Evolutionary conservation across 2,113 vertebrate species (phyloP), one percentile per base, ranked within the genome.

Genomic region (Myrmecobius fasciatus): DNA sequence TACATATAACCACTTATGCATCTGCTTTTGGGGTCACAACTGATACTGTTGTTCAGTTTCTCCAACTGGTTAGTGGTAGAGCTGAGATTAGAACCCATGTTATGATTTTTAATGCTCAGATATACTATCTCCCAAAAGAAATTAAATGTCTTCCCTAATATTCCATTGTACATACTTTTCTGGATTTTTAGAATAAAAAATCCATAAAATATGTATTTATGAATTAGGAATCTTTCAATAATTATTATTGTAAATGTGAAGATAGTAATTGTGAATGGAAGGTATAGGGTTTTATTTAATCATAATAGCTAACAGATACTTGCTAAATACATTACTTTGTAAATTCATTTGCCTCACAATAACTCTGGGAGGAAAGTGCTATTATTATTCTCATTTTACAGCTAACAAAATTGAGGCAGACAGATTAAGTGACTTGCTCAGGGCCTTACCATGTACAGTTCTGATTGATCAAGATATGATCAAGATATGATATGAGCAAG

Each of bases 241-340:
- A 56, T 93, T 54, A 89, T 91, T 51, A 91, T 22, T 46, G 20
- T n/a, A 43, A 60, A 90, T 51, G 46, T 25, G 25, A 14, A 88
- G 89, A 91, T 48, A 94, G 25, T 93, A 89, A 22, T 93, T 89
- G 22, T 53, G 26, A 96, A 95, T 90, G 49, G 26, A 89, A 56
- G 75, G 53, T 1, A 10, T 94, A 49, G 91, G 91, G 22, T 91
- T 93, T 93, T 60, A 67, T 94, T 56, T 92, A 28, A 36, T n/a
- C 14, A 75, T 75, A n/a, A 75, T 31, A 10, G 25, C 28, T 60
- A 60, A 36, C 2, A 36, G 56, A 11, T 11, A 60, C 12, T 31
- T 60, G 28, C 28, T 36, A 12, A 60, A 9, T 10, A 8, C 56
- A 12, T 91, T 89, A 48, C 3, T 89, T 43, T 92, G 94, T 48